Conservation (phyloP, 2,113 vertebrate genomes). For the Oryzias celebensis region DNA sequence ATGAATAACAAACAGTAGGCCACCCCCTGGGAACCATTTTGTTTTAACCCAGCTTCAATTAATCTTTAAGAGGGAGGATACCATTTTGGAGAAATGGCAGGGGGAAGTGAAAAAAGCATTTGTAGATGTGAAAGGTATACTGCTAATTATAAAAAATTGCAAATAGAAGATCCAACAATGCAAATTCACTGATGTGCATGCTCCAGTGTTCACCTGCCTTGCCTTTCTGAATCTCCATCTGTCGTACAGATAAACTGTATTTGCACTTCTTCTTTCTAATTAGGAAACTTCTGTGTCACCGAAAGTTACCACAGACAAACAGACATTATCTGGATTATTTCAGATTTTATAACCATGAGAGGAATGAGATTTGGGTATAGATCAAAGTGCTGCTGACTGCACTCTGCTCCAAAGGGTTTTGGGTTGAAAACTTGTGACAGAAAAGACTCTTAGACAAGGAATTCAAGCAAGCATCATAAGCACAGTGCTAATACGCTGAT, state of each 20-base stretch:
- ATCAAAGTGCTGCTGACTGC: constrained; percentile 58
- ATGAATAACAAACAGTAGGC: constrained; percentile 84
- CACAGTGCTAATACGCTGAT: constrained; percentile 38
- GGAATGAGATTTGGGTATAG: constrained; percentile 61
- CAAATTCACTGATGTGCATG: constrained; percentile 59
- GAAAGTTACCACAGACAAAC: constrained; percentile 55
- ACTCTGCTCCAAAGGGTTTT: constrained; percentile 36
- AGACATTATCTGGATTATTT: constrained; percentile 61
- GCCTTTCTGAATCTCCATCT: neutral
- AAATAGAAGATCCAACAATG: constrained; percentile 60
- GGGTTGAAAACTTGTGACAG: constrained; percentile 51
- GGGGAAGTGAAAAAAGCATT: constrained; percentile 70
- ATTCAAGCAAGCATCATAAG: constrained; percentile 26
- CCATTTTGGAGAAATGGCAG: constrained; percentile 80
- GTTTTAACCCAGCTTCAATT: constrained; percentile 85
- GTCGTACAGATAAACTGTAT: constrained; percentile 29
- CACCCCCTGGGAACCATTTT: constrained; percentile 88
- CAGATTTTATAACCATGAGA: constrained; percentile 56
- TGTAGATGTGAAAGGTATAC: constrained; percentile 66
- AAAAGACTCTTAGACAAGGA: constrained; percentile 18
- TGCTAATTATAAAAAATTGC: constrained; percentile 78
- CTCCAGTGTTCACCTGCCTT: constrained; percentile 32
- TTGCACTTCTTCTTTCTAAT: constrained; percentile 53
- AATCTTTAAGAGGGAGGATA: constrained; percentile 86
- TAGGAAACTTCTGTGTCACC: constrained; percentile 44